Conservation (phyloP, 2,888 invertebrate species). For the Orthonevra nobilis region DNA sequence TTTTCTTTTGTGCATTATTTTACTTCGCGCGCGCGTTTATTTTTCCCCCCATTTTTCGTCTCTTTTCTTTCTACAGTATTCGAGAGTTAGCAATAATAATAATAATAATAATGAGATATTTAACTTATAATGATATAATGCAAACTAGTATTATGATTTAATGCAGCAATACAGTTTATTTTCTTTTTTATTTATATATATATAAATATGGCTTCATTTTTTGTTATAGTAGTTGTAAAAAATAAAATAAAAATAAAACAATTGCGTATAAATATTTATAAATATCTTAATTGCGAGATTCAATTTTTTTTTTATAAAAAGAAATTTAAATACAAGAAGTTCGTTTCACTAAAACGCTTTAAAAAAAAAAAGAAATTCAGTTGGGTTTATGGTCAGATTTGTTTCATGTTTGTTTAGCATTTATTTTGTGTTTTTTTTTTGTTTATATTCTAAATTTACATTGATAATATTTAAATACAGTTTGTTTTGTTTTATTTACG, state of each 20-base stretch:
- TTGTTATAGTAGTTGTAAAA: slow-evolving; percentile 67
- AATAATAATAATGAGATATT: slow-evolving; percentile 47
- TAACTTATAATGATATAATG: slow-evolving; percentile 54
- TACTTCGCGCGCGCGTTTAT: slow-evolving; percentile 44
- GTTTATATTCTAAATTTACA: slow-evolving; percentile 62
- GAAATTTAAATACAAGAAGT: slow-evolving; percentile 4
- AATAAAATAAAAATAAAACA: slow-evolving; percentile 56
- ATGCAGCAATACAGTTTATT: slow-evolving; percentile 56
- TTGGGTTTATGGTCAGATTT: slow-evolving; percentile 59
- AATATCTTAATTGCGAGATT: slow-evolving; percentile 60
- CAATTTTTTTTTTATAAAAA: slow-evolving; percentile 33
- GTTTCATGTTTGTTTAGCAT: slow-evolving; percentile 8
- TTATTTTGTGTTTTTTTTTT: slow-evolving; percentile 17
- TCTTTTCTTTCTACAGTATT: slow-evolving; percentile 41
- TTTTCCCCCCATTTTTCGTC: slow-evolving; percentile 22
- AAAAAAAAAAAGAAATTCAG: slow-evolving; percentile 65
- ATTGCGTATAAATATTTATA: slow-evolving; percentile 65
- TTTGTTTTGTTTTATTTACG: slow-evolving; percentile 44
- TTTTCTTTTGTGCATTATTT: slow-evolving; percentile 41
- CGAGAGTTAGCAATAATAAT: slow-evolving; percentile 35
- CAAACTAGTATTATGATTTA: slow-evolving; percentile 53
- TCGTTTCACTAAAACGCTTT: slow-evolving; percentile 60
- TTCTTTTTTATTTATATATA: slow-evolving; percentile 16
- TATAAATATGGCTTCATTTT: slow-evolving; percentile 65
- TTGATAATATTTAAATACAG: slow-evolving; percentile 64